Percentiles rank a stretch among this genome's conserved stretches.
These are phyloP conservation scores for Tetrapedia diversipes DNA, from an alignment of 2,888 invertebrate genomes.

Conservation along the genomic window DNA sequence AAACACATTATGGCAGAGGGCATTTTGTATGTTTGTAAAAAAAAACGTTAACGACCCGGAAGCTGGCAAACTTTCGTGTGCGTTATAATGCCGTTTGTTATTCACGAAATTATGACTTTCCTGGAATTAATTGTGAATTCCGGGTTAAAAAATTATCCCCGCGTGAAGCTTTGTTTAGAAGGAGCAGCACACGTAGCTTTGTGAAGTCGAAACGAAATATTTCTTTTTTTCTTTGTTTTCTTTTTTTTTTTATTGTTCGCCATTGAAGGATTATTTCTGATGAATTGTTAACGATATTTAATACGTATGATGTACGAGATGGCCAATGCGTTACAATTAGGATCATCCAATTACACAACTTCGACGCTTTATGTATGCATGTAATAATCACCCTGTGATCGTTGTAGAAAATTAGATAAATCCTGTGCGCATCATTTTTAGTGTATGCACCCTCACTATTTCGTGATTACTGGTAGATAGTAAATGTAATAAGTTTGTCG, in stretches of 20 bases:
- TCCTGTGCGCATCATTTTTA: background rate
- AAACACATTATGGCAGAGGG: slow-evolving; percentile 13
- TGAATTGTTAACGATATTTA: slow-evolving; percentile 25
- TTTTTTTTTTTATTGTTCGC: slow-evolving; percentile 1
- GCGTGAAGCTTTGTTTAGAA: slow-evolving; percentile 37
- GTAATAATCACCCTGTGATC: too few species aligned
- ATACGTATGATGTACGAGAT: slow-evolving; percentile 19
- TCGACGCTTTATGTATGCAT: too few species aligned
- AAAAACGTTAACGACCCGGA: slow-evolving; percentile 37
- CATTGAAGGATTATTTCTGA: slow-evolving; percentile 10
- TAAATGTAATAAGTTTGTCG: background rate
- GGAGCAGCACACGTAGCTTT: slow-evolving; percentile 28
- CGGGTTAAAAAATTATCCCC: slow-evolving; percentile 45
- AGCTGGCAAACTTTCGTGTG: slow-evolving; percentile 33
- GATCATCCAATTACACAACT: slow-evolving; percentile 10
- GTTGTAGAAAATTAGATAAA: background rate
- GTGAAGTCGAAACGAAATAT: slow-evolving; percentile 25
- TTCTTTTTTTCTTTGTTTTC: too few species aligned
- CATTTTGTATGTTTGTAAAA: slow-evolving; percentile 7
- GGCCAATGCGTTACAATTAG: slow-evolving; percentile 31
- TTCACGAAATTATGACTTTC: slow-evolving; percentile 41
- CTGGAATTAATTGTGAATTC: slow-evolving; percentile 34
- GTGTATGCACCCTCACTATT: slow-evolving; percentile 10
- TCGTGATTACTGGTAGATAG: slow-evolving; percentile 1
- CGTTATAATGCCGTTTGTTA: slow-evolving; percentile 38